phyloP scores from a whole-genome alignment of 2,797 vertebrate genomes.

The Darevskia nairensis region DNA sequence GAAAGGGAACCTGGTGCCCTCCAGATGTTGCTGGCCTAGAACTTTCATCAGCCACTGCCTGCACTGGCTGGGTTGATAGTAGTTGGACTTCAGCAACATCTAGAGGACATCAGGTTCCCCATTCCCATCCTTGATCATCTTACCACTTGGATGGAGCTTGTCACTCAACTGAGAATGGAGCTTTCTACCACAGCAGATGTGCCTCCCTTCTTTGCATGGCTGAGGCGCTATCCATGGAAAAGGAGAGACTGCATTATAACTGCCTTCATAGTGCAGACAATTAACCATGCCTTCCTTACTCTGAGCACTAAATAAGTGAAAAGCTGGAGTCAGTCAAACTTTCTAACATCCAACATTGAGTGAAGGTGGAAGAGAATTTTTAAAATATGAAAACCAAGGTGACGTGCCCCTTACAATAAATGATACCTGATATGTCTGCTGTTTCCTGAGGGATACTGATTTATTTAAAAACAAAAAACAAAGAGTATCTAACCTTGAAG shows the following conservation, averaged over 20 bases:
- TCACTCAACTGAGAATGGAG: not conserved
- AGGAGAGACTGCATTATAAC: not conserved
- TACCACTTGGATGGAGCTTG: not conserved
- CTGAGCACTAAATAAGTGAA: not conserved
- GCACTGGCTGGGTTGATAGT: no score
- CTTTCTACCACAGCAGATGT: not conserved
- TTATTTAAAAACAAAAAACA: slow-evolving; percentile 1
- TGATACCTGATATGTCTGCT: not conserved
- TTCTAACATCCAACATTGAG: not conserved
- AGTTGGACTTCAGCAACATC: no score
- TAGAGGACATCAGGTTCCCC: no score
- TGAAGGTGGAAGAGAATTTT: not conserved
- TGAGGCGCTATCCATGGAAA: not conserved
- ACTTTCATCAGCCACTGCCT: no score
- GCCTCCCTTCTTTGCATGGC: not conserved
- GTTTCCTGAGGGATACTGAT: not conserved
- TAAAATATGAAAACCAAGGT: not conserved
- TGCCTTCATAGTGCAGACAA: not conserved
- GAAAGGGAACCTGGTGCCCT: no score
- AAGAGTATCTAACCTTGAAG: slow-evolving; percentile 74
- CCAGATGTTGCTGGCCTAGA: no score
- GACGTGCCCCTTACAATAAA: not conserved
- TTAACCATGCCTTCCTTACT: not conserved
- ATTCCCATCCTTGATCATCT: not conserved
- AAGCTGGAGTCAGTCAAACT: not conserved